Percentiles rank a stretch among this genome's conserved stretches.
These are phyloP conservation scores for Sinelater perroti DNA, from an alignment of 2,888 invertebrate genomes.

Conservation along the genomic window DNA sequence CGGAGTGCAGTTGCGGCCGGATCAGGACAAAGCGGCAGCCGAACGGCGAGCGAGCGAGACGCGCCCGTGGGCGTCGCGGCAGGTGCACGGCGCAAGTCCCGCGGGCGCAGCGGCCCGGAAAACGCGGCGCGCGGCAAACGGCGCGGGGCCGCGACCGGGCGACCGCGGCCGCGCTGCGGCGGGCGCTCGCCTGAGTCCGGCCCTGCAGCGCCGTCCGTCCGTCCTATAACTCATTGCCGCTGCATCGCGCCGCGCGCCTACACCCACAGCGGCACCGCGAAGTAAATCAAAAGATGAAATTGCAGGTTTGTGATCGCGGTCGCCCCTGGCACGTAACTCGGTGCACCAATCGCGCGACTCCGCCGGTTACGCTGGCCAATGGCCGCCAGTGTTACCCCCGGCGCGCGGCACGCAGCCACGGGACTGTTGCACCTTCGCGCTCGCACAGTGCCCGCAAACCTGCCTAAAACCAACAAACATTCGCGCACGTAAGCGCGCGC, in stretches of 20 bases:
- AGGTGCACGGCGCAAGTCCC: too few relatives aligned
- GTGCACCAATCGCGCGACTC: conserved; percentile 59
- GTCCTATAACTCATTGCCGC: conserved; percentile 46
- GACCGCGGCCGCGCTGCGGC: too few relatives aligned
- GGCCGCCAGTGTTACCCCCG: conserved; percentile 60
- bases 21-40: too few relatives aligned
- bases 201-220: conserved; percentile 48
- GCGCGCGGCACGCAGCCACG: conserved; percentile 55
- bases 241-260: conserved; percentile 44
- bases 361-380: conserved; percentile 58
- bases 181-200: conserved; percentile 49
- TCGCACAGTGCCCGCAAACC: conserved; percentile 56
- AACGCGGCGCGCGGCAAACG: too few relatives aligned
- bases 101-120: too few relatives aligned
- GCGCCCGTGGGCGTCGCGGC: too few relatives aligned
- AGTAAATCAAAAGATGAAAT: conserved; percentile 60
- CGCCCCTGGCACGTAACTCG: conserved; percentile 58
- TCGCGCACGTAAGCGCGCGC: conserved; percentile 35
- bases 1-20: too few relatives aligned
- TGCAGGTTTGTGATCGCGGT: conserved; percentile 58
- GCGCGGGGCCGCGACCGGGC: too few relatives aligned
- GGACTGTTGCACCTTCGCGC: conserved; percentile 52
- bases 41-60: too few relatives aligned
- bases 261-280: conserved; percentile 53
- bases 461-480: conserved; percentile 53